Percentiles rank a stretch among this genome's conserved stretches.
phyloP scores from a whole-genome alignment of 2,797 vertebrate genomes.

The Catamblyrhynchus diadema region DNA sequence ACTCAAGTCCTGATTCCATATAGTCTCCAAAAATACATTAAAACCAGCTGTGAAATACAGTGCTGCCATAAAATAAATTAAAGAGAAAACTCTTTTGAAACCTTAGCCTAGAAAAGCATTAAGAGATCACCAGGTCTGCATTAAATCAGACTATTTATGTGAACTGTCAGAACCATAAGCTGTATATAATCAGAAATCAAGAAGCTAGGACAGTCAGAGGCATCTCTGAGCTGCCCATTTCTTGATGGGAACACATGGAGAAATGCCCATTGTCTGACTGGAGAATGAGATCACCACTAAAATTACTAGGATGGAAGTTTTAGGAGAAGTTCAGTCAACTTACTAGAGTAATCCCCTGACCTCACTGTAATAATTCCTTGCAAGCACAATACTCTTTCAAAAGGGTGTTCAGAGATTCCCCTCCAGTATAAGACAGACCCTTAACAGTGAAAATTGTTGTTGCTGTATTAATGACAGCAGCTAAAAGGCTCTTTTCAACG shows the following conservation, averaged over 20 bases:
- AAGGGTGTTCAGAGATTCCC: background rate
- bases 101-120: slow-evolving; percentile 73
- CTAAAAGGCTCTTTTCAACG: background rate
- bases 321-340: slow-evolving; percentile 14
- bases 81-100: slow-evolving; percentile 70
- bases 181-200: slow-evolving; percentile 38
- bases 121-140: slow-evolving; percentile 59
- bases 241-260: slow-evolving; percentile 23
- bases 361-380: background rate
- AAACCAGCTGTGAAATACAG: slow-evolving; percentile 65
- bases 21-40: slow-evolving; percentile 59
- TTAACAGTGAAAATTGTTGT: background rate
- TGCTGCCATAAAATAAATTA: slow-evolving; percentile 68
- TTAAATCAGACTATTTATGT: slow-evolving; percentile 63
- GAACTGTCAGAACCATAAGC: slow-evolving; percentile 57
- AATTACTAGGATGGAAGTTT: slow-evolving; percentile 1
- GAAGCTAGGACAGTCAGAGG: slow-evolving; percentile 27
- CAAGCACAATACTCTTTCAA: background rate
- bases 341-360: background rate
- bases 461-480: background rate
- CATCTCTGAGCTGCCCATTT: slow-evolving; percentile 33
- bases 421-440: background rate
- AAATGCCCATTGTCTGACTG: background rate
- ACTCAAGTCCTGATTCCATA: slow-evolving; percentile 39
- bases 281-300: slow-evolving; percentile 37